Conservation (phyloP, 1,140 invertebrate species). For the Hylaeus anthracinus region DNA sequence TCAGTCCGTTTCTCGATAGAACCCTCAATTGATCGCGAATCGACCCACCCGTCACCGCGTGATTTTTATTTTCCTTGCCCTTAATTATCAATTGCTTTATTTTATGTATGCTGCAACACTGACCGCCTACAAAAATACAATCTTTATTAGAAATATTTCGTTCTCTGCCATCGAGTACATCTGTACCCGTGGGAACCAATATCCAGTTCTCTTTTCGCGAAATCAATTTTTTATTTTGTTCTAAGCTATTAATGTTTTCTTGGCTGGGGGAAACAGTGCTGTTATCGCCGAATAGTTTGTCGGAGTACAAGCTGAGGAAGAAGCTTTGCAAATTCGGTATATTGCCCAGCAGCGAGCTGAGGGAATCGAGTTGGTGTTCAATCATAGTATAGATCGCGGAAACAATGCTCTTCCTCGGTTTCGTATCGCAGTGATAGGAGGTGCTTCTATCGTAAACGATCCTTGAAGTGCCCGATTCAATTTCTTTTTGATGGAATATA, state of each 20-base stretch:
- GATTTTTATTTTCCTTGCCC: conserved; percentile 38
- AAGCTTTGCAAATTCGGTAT: conserved; percentile 25
- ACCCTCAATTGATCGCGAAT: background rate
- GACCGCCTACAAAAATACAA: background rate
- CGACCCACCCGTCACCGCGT: conserved; percentile 43
- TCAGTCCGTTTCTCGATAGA: conserved; percentile 16
- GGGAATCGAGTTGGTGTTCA: conserved; percentile 38
- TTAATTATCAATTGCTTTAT: conserved; percentile 61
- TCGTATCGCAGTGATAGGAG: background rate
- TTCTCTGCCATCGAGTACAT: background rate
- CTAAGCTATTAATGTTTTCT: background rate
- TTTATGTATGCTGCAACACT: background rate
- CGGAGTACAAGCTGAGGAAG: background rate
- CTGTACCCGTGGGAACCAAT: background rate
- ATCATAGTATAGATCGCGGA: conserved; percentile 48
- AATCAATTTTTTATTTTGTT: background rate
- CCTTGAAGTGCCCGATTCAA: conserved; percentile 1
- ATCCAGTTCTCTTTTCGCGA: background rate
- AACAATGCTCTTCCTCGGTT: conserved; percentile 18
- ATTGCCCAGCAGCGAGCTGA: conserved; percentile 52
- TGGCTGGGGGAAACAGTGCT: too few species aligned
- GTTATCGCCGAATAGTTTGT: background rate
- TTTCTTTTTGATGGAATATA: conserved; percentile 8
- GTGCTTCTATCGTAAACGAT: conserved; percentile 3
- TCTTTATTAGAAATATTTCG: too few species aligned